Base-by-base conservation (phyloP, 2,797 vertebrate genomes). In the Cryptoblepharus egeriae region DNA sequence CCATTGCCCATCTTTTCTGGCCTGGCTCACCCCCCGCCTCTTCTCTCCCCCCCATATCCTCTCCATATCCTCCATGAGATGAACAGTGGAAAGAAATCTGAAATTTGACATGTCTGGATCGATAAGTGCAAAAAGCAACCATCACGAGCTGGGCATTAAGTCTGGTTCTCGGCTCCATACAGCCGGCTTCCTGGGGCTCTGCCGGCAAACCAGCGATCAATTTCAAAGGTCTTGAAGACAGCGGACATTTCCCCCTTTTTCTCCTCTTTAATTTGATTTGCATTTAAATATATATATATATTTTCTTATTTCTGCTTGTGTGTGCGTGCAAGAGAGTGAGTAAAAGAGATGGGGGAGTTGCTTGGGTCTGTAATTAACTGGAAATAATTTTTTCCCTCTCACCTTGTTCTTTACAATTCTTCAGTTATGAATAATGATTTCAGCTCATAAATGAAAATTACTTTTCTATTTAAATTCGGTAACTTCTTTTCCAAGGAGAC, bases 391-490 rank as follows among this genome's bases (percentile, higher is more conserved):
- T 93, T 26, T 24, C 32, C 20, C 35, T 12, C 45, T 18, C 35
- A 18, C 35, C 30, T 6, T 58, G 88, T 75, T 91, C 92, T 71
- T 73, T 87, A 85, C 90, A 80, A 88, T 87, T 88, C 90, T 93
- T 85, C 72, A 30, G 92, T 95, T 93, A 93, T 92, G 93, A 94
- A 95, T 93, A 93, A 94, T 88, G 90, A 93, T 82, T 80, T 83
- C 0, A 75, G 87, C 90, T 94, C 89, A 89, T 90, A 94, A 89
- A 91, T 91, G 93, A 94, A 93, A 95, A 96, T 91, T 82, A 88
- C 92, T 93, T 95, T 94, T 92, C 93, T 93, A 83, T 94, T 94
- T 94, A 94, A 94, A 95, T 95, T 92, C 80, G 87, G 76, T 74
- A 81, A 89, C 88, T 86, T 77, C 79, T 45, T 82, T 85, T 39